Percentiles rank a stretch among this genome's conserved stretches.
Conservation (phyloP, 2,888 invertebrate species). For the Zaprionus lineosus region DNA sequence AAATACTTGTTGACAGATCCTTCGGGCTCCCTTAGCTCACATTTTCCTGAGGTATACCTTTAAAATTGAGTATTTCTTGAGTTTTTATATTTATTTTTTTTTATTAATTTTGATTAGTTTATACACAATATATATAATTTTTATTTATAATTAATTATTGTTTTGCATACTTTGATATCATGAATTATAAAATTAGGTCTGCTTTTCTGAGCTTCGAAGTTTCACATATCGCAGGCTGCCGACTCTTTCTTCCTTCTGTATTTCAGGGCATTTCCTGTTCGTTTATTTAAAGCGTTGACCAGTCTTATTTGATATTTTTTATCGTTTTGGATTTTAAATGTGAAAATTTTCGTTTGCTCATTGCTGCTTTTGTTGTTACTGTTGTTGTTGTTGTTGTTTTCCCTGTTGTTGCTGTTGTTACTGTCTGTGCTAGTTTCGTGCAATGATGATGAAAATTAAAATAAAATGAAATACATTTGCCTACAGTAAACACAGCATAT, state of each 20-base stretch:
- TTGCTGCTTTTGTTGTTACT: conserved; percentile 35
- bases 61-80: too few species aligned
- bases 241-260: neutral
- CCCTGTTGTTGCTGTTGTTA: conserved; percentile 22
- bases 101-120: too few species aligned
- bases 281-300: neutral
- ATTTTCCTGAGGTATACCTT: neutral
- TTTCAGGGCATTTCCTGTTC: conserved; percentile 36
- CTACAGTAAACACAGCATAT: conserved; percentile 45
- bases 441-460: conserved; percentile 79
- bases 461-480: conserved; percentile 77
- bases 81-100: too few species aligned
- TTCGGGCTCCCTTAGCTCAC: too few species aligned
- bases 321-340: conserved; percentile 75
- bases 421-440: conserved; percentile 70
- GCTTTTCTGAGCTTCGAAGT: too few species aligned
- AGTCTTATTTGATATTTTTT: conserved; percentile 62
- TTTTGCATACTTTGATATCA: too few species aligned
- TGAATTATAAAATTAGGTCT: too few species aligned
- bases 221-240: too few species aligned
- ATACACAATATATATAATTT: too few species aligned
- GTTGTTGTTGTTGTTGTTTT: conserved; percentile 11
- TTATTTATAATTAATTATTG: too few species aligned
- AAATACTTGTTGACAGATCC: too few species aligned
- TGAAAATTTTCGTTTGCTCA: conserved; percentile 54